Evolutionary conservation across 2,113 vertebrate genomes (phyloP).

Genomic region (Mastomys coucha): DNA sequence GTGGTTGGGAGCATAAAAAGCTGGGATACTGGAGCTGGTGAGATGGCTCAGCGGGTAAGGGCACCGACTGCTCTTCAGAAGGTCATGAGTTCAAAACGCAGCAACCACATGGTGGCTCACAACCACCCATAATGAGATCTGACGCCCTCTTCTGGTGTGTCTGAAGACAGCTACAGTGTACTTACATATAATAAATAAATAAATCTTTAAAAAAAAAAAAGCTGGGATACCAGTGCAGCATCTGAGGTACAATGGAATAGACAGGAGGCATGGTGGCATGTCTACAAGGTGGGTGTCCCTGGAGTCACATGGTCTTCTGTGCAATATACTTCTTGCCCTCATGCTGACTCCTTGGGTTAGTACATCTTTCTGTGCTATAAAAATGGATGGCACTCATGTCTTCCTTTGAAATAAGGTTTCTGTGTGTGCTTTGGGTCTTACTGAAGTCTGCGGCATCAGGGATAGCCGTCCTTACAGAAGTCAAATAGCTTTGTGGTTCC

Average conservation of each 20-base stretch:
- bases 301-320: fast-evolving
- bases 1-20: background rate
- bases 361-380: background rate
- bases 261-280: background rate
- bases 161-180: too few relatives aligned
- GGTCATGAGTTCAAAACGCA: too few relatives aligned
- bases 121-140: too few relatives aligned
- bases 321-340: fast-evolving
- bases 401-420: background rate
- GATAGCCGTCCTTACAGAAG: background rate
- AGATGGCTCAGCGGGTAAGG: too few relatives aligned
- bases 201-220: too few relatives aligned
- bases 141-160: too few relatives aligned
- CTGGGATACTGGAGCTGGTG: too few relatives aligned
- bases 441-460: background rate
- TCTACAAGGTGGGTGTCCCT: background rate
- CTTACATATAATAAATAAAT: too few relatives aligned
- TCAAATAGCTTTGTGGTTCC: too few relatives aligned
- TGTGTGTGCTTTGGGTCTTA: background rate
- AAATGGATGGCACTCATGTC: background rate
- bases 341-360: background rate
- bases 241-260: fast-evolving
- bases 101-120: too few relatives aligned
- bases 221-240: background rate
- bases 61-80: too few relatives aligned